Evolutionary conservation across 2,888 invertebrate genomes (phyloP), one percentile per base, ranked within the genome.

Genomic region (Plagiodera versicolora): DNA sequence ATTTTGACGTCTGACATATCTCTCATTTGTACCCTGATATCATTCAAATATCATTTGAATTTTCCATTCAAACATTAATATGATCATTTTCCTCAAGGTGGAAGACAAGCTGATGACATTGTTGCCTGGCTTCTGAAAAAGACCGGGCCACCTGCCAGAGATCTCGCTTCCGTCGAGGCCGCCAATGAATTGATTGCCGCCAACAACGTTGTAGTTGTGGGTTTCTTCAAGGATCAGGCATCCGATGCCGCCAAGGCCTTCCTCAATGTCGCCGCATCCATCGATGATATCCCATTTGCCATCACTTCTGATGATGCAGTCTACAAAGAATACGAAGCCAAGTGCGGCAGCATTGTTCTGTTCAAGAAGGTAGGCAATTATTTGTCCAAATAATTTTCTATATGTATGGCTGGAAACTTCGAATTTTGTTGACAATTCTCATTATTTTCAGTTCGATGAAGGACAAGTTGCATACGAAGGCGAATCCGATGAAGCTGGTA

Each of bases 61-160:
- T n/a, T n/a, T n/a, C n/a, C n/a, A n/a, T n/a, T n/a, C n/a, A n/a
- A n/a, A n/a, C n/a, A 52, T 46, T 61, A 18, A 44, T 46, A 11
- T 28, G 20, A 16, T 63, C 47, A 10, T 14, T 14, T 39, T 4
- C 14, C 35, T 51, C 5, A 70, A 89, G 93, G 96, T 82, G 97
- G 96, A 59, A 90, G 98, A 73, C 89, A 92, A 79, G 90, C 93
- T 71, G 92, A 92, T 68, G 95, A 96, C 65, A 98, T 99, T 76
- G 87, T 98, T 63, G 84, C 84, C 70, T 99, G 99, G 99, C 81
- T 99, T 64, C 86, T 88, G 80, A 98, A 98, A 86, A 99, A 98
- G 86, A 95, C 95, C 75, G 98, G 98, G 56, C 97, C 98, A 54
- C 89, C 95, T 62, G 97, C 96, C n/a, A 86, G 87, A 71, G 87